phyloP scores from a whole-genome alignment of 2,113 vertebrate genomes.

The Chaenocephalus aceratus region DNA sequence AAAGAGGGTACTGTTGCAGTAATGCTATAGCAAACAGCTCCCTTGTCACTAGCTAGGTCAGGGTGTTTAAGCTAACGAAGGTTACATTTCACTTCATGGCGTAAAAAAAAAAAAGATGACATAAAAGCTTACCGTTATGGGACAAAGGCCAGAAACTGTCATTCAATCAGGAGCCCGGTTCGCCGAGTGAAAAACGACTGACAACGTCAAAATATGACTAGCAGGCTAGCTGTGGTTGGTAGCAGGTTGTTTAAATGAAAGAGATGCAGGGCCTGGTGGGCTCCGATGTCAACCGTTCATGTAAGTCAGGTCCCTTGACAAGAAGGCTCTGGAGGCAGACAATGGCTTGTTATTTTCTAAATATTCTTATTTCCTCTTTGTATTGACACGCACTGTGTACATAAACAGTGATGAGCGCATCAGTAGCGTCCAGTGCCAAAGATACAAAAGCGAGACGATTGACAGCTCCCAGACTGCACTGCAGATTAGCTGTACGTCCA shows the following conservation, averaged over 20 bases:
- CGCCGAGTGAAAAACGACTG: conserved; percentile 30
- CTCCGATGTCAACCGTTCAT: conserved; percentile 43
- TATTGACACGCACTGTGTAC: conserved; percentile 2
- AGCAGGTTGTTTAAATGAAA: conserved; percentile 57
- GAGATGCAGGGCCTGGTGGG: conserved; percentile 57
- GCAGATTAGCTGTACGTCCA: conserved; percentile 62
- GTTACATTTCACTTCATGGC: background rate
- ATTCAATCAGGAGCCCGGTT: conserved; percentile 47
- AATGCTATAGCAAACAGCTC: conserved; percentile 24
- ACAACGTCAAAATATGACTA: conserved; percentile 33
- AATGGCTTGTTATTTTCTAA: conserved; percentile 20
- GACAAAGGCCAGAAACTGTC: conserved; percentile 33
- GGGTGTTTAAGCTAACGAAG: background rate
- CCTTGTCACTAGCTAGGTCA: conserved; percentile 25
- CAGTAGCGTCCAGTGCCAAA: conserved; percentile 32
- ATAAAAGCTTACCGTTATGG: conserved; percentile 62
- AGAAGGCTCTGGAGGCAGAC: conserved; percentile 3
- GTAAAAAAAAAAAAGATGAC: background rate
- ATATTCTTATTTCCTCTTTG: conserved; percentile 35
- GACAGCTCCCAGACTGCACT: conserved; percentile 82
- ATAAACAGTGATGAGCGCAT: conserved; percentile 38
- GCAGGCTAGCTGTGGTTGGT: conserved; percentile 48
- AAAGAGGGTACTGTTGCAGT: background rate
- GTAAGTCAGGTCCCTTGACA: conserved; percentile 1
- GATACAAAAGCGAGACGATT: conserved; percentile 58